A percentile compares a stretch with the other conserved stretches of the same genome.
phyloP scores from a whole-genome alignment of 2,113 vertebrate genomes.

The Oreocharis arfaki region DNA sequence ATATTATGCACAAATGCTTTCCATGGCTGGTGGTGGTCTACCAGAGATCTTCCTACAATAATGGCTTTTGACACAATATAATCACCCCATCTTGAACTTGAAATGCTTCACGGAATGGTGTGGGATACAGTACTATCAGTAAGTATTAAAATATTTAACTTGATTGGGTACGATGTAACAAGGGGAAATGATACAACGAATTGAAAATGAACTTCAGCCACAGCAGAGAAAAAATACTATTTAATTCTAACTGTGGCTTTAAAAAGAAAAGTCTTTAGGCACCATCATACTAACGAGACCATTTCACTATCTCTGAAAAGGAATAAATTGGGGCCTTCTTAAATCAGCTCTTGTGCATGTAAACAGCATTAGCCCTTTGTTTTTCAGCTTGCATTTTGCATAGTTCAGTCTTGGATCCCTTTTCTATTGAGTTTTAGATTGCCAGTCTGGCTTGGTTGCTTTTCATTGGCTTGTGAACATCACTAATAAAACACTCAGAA shows the following conservation, averaged over 20 bases:
- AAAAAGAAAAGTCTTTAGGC: not conserved
- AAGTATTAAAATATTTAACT: not conserved
- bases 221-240: not conserved
- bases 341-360: not conserved
- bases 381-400: not conserved
- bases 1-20: not conserved
- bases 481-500: not conserved
- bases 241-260: not conserved
- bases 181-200: not conserved
- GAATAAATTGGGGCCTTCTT: not conserved
- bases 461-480: not conserved
- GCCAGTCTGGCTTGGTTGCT: not conserved
- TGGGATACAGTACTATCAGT: not conserved
- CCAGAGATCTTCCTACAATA: not conserved
- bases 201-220: not conserved
- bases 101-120: not conserved
- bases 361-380: not conserved
- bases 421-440: not conserved
- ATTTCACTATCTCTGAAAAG: not conserved
- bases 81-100: not conserved
- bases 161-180: not conserved
- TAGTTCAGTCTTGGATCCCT: not conserved
- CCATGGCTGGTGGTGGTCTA: not conserved
- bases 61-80: not conserved
- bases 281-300: not conserved